Evolutionary conservation across 92 coral and sea anemone genomes (phyloP).

Genomic region (Bergia sp.): DNA sequence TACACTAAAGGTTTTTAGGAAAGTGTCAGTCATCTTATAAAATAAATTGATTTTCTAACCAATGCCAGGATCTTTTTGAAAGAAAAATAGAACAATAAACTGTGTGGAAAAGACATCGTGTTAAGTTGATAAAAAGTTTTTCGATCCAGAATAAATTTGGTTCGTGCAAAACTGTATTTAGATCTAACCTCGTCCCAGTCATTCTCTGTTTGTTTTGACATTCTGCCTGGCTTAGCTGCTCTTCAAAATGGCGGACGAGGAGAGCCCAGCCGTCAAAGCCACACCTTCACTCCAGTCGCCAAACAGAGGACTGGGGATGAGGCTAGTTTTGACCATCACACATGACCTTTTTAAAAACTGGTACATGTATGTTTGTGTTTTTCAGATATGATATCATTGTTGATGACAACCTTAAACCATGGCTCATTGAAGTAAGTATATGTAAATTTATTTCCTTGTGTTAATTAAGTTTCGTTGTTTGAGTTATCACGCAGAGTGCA

Average conservation of each 20-base stretch:
- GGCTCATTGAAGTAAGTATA: constrained; percentile 91
- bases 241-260: neutral
- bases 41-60: too few species aligned
- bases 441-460: neutral
- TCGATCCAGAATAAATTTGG: too few species aligned
- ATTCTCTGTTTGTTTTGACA: neutral
- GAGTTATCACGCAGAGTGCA: neutral
- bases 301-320: neutral
- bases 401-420: constrained; percentile 97
- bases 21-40: too few species aligned
- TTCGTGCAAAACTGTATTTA: too few species aligned
- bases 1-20: too few species aligned
- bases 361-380: neutral
- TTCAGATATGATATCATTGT: constrained; percentile 92
- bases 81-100: too few species aligned
- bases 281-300: neutral
- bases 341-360: neutral
- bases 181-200: neutral
- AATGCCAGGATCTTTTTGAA: too few species aligned
- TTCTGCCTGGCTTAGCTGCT: neutral
- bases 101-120: too few species aligned
- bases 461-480: neutral
- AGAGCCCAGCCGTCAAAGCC: neutral
- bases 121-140: too few species aligned
- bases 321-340: neutral